Evolutionary conservation across 2,113 vertebrate genomes (phyloP), one percentile per base, ranked within the genome.

Genomic region (Ictalurus furcatus): DNA sequence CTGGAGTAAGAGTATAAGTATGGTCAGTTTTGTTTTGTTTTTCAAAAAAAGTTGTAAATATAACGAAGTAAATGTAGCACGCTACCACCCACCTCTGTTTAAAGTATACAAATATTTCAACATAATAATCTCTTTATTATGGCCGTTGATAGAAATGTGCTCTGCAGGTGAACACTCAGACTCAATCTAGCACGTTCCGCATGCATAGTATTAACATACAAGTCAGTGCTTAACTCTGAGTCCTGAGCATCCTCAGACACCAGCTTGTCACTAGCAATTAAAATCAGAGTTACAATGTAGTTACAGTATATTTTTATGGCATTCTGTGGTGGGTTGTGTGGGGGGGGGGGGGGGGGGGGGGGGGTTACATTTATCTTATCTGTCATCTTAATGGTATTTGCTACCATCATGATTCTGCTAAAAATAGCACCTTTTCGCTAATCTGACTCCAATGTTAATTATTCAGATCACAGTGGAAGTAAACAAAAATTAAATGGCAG

Each of bases 401-500:
- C 59, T 63, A 48, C 37, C 19, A 87, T 87, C 59, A 52, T 79
- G 23, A 59, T 59, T 2, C 28, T 30, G 13, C 56, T 87, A 87
- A 67, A 63, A 67, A 87, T 80, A 87, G 37, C 54, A 61, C 40
- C 63, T 48, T 79, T 80, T 34, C 67, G 67, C 37, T 67, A 80
- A 30, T 48, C 28, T 65, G 30, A 52, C n/a, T 87, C 30, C 40
- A 69, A 69, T 44, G 84, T 85, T 69, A 85, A 69, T 85, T 85
- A 71, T 85, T 85, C 44, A 85, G 84, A 48, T 85, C 44, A 85
- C 65, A n/a, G 25, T 23, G 48, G 40, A 85, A 71, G 63, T 85
- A 85, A 85, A 85, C 44, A 85, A 71, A 71, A 71, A 67, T 44
- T 3, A 85, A 85, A 65, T 85, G 61, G 63, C 84, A 69, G 84